Percentiles rank a stretch among this genome's conserved stretches.
These are phyloP conservation scores for Geotrupes spiniger DNA, from an alignment of 2,888 invertebrate species.

Conservation along the genomic window DNA sequence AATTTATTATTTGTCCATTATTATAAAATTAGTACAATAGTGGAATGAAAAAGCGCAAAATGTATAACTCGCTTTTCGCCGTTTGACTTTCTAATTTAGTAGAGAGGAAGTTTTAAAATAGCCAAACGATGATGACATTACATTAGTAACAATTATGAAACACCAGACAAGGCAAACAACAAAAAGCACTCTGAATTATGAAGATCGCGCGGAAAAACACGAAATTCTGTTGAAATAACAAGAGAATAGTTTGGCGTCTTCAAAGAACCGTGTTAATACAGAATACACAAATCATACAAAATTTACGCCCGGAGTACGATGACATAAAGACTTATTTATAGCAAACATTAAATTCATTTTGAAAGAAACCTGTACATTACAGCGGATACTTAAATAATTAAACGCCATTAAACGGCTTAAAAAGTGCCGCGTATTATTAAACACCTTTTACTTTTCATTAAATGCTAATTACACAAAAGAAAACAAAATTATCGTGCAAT, in stretches of 20 bases:
- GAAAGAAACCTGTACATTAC: slow-evolving; percentile 14
- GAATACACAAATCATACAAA: slow-evolving; percentile 10
- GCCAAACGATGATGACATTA: no score
- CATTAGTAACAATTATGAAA: no score
- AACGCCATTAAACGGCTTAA: background rate
- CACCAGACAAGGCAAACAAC: no score
- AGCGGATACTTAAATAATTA: background rate
- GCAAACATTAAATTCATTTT: slow-evolving; percentile 8
- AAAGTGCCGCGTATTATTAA: background rate
- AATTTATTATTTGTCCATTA: no score
- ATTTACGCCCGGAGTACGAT: slow-evolving; percentile 3
- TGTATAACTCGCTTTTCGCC: no score
- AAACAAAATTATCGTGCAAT: background rate
- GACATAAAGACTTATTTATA: slow-evolving; percentile 7
- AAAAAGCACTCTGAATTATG: no score
- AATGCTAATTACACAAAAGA: no score
- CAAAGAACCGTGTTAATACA: slow-evolving; percentile 12
- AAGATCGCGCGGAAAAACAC: no score
- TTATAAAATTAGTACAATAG: no score
- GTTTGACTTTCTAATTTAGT: no score
- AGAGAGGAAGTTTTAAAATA: no score
- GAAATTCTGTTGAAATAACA: slow-evolving; percentile 11
- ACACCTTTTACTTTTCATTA: background rate
- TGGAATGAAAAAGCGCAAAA: no score
- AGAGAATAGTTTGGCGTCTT: slow-evolving; percentile 11